Evolutionary conservation across 35 echinoderm and acorn worm genomes (phyloP), one percentile per base, ranked within the genome.

Genomic region (Heliocidaris tuberculata): DNA sequence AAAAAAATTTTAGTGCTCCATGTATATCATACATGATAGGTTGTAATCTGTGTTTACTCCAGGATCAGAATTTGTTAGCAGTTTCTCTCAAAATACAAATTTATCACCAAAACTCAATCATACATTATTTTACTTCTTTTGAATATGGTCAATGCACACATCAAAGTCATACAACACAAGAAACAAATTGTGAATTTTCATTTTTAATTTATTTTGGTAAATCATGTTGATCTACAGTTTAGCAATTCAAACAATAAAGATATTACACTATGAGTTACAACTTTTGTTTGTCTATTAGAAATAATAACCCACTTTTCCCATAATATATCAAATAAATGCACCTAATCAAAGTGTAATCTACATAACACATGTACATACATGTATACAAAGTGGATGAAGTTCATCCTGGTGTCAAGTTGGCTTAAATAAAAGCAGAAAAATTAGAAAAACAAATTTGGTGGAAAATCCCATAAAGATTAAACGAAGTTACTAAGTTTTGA

Each of bases 161-260:
- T 4, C 6, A 78, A n/a, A 78, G 27, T 78, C 21, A 27, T 78
- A 78, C 19, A 78, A 24, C 21, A 78, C 21, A 78, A 27, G 21
- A 70, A 27, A 78, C 6, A 78, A 0, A 7, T 0, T 78, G 65
- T 27, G 17, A 5, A n/a, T 78, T 7, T 78, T 78, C 0, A 5
- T 78, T 78, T 78, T 78, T 24, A 78, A 29, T 78, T 78, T n/a
- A 78, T 78, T 78, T 78, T 78, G 65, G 65, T 78, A 78, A 78
- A 78, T 78, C 65, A 24, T 27, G 6, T 27, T 9, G 65, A 78
- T 78, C 65, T 78, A n/a, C 65, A 78, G 27, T 78, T 21, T 78
- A 78, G 65, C 65, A 78, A 78, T 78, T 78, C 65, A 78, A 78
- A 78, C 65, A 78, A 78, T 78, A 78, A 8, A n/a, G 1, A 24